Evolutionary conservation across 2,113 vertebrate species (phyloP).

Genomic region (Gavialis gangeticus): DNA sequence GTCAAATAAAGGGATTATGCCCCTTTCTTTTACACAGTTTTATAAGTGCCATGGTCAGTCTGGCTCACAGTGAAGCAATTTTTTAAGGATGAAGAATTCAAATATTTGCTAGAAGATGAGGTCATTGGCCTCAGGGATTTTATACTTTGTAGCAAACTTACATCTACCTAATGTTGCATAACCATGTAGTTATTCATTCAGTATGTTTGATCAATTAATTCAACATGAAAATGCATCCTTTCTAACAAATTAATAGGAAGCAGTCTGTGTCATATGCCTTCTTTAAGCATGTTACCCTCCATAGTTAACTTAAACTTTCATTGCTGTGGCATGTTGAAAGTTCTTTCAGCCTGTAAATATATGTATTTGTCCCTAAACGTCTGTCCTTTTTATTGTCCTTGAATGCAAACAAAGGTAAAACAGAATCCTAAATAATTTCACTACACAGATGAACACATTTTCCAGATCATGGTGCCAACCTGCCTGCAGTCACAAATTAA

Average conservation of each 20-base stretch:
- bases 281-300: background rate
- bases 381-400: background rate
- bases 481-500: conserved; percentile 19
- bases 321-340: background rate
- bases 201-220: background rate
- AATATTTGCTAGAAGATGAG: background rate
- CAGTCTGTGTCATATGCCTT: background rate
- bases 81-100: background rate
- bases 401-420: background rate
- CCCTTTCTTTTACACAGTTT: background rate
- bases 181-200: background rate
- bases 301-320: background rate
- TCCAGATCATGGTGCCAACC: background rate
- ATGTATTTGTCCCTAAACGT: background rate
- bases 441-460: background rate
- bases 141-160: background rate
- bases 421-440: background rate
- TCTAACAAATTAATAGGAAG: background rate
- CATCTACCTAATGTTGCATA: background rate
- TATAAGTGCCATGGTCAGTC: too few relatives aligned
- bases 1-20: background rate
- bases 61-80: too few relatives aligned
- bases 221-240: background rate
- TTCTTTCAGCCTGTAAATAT: background rate
- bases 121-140: background rate